These are phyloP conservation scores for Zaprionus tsacasi DNA, from an alignment of 1,140 invertebrate species.

Conservation along the genomic window DNA sequence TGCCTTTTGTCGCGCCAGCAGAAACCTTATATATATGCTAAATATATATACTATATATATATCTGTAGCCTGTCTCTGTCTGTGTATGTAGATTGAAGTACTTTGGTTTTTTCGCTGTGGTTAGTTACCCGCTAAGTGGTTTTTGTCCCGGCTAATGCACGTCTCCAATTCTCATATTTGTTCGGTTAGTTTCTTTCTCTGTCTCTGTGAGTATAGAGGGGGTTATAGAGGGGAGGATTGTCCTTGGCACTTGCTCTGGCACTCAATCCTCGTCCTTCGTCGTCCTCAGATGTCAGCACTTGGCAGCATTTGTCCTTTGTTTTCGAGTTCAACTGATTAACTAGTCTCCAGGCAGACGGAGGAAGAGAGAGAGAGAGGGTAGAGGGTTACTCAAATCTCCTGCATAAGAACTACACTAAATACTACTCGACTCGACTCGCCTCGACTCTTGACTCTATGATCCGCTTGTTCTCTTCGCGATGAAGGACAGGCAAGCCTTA, in stretches of 20 bases:
- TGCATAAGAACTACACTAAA: not conserved
- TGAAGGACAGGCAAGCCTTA: not conserved
- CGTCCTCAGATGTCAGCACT: constrained; percentile 12
- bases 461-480: not conserved
- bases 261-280: not conserved
- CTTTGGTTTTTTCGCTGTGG: constrained; percentile 36
- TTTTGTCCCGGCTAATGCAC: constrained; percentile 42
- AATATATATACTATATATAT: not conserved
- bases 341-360: constrained; percentile 1
- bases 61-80: not conserved
- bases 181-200: not conserved
- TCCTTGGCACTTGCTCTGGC: constrained; percentile 18
- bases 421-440: not conserved
- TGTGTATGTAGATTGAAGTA: not conserved
- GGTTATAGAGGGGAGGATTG: not conserved
- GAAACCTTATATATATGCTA: not conserved
- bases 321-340: constrained; percentile 45
- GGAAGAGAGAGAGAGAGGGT: not conserved
- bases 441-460: not conserved
- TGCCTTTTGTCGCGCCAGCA: not conserved
- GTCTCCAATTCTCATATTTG: constrained; percentile 24
- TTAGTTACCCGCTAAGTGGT: constrained; percentile 76
- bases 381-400: not conserved
- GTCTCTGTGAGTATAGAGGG: not conserved
- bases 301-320: constrained; percentile 21